Evolutionary conservation across 2,888 invertebrate genomes (phyloP).

Genomic region (Troglohyphantes excavatus): DNA sequence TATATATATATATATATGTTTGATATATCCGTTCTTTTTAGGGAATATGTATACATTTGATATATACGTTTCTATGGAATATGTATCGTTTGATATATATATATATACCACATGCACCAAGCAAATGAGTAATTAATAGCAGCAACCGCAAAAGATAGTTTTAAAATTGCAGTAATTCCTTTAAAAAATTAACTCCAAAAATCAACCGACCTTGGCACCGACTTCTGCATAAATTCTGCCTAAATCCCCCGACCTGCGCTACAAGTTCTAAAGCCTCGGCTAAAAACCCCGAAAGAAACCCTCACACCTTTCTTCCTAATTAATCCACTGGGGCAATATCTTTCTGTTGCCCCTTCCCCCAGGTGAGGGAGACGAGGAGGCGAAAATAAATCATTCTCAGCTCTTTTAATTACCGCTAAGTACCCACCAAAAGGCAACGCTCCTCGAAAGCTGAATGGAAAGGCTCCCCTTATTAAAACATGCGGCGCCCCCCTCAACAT

Average conservation of each 20-base stretch:
- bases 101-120: no score
- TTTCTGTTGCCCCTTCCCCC: not conserved
- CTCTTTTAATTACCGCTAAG: slow-evolving; percentile 40
- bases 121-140: no score
- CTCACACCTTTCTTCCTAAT: not conserved
- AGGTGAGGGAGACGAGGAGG: not conserved
- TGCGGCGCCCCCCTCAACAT: not conserved
- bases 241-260: not conserved
- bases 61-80: no score
- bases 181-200: no score
- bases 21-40: no score
- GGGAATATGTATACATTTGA: no score
- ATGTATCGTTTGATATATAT: no score
- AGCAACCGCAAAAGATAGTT: no score
- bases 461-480: slow-evolving; percentile 38
- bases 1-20: no score
- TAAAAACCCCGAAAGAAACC: no score
- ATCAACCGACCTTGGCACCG: no score
- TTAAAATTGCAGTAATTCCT: no score
- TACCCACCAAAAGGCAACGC: not conserved
- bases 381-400: slow-evolving; percentile 6
- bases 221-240: not conserved
- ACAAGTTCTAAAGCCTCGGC: not conserved
- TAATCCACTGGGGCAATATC: not conserved
- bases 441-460: not conserved